A percentile compares a stretch with the other conserved stretches of the same genome.
phyloP scores from a whole-genome alignment of 2,113 vertebrate species.

The Anarrhichthys ocellatus region DNA sequence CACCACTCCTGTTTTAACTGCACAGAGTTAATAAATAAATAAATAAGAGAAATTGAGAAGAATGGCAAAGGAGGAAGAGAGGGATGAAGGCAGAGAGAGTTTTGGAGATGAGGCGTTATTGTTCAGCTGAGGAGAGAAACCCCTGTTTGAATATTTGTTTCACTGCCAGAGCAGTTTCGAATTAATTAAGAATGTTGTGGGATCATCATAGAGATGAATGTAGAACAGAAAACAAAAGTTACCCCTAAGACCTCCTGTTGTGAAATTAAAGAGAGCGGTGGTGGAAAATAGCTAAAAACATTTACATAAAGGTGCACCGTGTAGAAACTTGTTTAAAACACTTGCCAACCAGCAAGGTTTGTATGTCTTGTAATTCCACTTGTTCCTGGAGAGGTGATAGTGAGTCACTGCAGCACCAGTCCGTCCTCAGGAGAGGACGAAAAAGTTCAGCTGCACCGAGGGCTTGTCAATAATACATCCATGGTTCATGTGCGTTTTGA shows the following conservation, averaged over 20 bases:
- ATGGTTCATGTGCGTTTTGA: no score
- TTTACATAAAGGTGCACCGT: neutral
- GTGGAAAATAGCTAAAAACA: neutral
- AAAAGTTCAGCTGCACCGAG: no score
- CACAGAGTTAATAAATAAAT: constrained; percentile 8
- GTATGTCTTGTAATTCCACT: no score
- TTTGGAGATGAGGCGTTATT: neutral
- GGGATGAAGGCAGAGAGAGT: neutral
- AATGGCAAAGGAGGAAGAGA: neutral
- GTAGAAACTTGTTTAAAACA: neutral
- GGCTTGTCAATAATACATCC: no score
- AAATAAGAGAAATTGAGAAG: constrained; percentile 23
- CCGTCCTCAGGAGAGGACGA: no score
- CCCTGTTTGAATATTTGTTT: constrained; percentile 10
- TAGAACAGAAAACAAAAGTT: neutral
- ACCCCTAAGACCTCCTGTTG: neutral
- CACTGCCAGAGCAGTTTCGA: constrained; percentile 18
- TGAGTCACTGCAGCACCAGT: no score
- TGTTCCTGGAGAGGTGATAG: no score
- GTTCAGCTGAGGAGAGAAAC: constrained; percentile 17
- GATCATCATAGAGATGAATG: constrained; percentile 28
- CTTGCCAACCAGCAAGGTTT: no score
- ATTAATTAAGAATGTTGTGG: constrained; percentile 39
- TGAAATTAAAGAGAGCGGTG: neutral
- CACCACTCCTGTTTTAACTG: constrained; percentile 35